These are phyloP conservation scores for Ormia ochracea DNA, from an alignment of 2,888 invertebrate genomes.

Conservation along the genomic window DNA sequence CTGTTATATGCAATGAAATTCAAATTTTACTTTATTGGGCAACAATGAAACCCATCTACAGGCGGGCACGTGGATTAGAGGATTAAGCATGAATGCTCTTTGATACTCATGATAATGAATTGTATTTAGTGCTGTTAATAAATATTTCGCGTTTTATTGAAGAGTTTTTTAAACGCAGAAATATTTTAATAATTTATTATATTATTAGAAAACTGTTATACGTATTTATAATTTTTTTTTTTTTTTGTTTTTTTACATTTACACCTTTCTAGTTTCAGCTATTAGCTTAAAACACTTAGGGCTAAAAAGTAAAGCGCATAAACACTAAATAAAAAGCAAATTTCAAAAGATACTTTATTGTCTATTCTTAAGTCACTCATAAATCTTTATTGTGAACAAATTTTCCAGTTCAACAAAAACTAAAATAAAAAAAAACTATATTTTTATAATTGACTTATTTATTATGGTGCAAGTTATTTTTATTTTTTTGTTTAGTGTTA, in stretches of 20 bases:
- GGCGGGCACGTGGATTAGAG: too few relatives aligned
- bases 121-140: neutral
- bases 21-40: too few relatives aligned
- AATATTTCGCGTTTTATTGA: neutral
- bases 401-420: constrained; percentile 42
- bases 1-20: too few relatives aligned
- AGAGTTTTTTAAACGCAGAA: neutral
- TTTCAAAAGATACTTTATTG: constrained; percentile 39
- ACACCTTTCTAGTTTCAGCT: constrained; percentile 50
- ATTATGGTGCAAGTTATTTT: constrained; percentile 55
- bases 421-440: neutral
- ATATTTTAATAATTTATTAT: constrained; percentile 32
- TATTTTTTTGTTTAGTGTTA: constrained; percentile 50
- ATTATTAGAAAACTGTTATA: too few relatives aligned
- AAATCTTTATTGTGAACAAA: constrained; percentile 49
- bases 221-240: too few relatives aligned
- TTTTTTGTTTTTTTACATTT: too few relatives aligned
- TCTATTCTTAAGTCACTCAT: constrained; percentile 54
- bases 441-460: constrained; percentile 60
- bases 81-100: too few relatives aligned
- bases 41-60: too few relatives aligned
- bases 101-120: too few relatives aligned
- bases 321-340: neutral
- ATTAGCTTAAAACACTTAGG: constrained; percentile 48
- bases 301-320: constrained; percentile 22